phyloP scores from a whole-genome alignment of 2,888 invertebrate species.

The Cloeon dipterum region DNA sequence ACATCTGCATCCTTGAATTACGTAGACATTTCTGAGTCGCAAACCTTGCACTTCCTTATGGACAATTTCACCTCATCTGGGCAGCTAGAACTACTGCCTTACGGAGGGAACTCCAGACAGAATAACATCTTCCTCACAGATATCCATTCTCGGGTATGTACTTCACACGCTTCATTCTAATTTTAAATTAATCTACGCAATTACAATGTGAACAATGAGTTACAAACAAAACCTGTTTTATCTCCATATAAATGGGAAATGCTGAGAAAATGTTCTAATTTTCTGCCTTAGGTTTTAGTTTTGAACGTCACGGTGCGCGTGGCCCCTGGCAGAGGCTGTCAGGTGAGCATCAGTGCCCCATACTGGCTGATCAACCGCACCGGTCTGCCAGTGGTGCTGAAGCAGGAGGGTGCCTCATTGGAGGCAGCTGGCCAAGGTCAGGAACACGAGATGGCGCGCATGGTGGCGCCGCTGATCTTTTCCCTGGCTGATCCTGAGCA shows the following conservation, averaged over 20 bases:
- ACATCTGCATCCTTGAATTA: neutral
- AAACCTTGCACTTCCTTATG: neutral
- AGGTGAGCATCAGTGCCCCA: conserved; percentile 58
- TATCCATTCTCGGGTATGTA: neutral
- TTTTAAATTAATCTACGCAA: too few species aligned
- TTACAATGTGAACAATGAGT: too few species aligned
- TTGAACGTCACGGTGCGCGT: neutral
- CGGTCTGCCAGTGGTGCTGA: conserved; percentile 84
- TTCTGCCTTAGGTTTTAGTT: conserved; percentile 8
- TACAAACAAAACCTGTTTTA: too few species aligned
- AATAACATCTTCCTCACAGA: neutral
- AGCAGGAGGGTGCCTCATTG: conserved; percentile 57
- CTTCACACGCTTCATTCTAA: too few species aligned
- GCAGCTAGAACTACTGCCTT: neutral
- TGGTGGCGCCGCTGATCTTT: conserved; percentile 81
- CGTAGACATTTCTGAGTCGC: neutral
- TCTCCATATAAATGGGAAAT: too few species aligned
- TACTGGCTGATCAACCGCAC: conserved; percentile 94
- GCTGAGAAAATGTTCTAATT: too few species aligned
- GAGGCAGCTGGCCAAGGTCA: conserved; percentile 70
- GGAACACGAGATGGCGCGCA: conserved; percentile 85
- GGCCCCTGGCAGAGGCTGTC: conserved; percentile 5
- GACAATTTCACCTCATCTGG: neutral
- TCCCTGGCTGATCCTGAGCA: conserved; percentile 80
- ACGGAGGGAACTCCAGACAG: neutral